Conservation (phyloP, 2,113 vertebrate genomes). For the Herpailurus yagouaroundi region DNA sequence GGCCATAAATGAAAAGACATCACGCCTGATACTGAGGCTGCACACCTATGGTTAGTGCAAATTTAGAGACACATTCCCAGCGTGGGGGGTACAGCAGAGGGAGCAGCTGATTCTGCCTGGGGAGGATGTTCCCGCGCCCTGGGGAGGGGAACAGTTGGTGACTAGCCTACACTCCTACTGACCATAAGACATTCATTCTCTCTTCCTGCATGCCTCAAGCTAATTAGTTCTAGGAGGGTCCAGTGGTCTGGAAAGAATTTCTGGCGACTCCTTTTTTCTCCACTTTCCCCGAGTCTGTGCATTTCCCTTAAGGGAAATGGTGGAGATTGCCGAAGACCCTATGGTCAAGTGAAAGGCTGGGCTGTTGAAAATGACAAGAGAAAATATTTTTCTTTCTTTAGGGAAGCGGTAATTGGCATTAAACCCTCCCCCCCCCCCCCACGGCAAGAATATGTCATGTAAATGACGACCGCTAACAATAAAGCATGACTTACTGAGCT, state of each 20-base stretch:
- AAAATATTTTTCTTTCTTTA: neutral
- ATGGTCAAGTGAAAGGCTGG: neutral
- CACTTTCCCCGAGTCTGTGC: neutral
- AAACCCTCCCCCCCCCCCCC: neutral
- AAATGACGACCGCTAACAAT: neutral
- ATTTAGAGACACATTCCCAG: neutral
- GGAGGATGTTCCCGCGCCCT: neutral
- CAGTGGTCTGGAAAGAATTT: slow-evolving; percentile 56
- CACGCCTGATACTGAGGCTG: neutral
- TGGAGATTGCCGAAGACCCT: neutral
- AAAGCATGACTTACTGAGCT: neutral
- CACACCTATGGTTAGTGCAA: neutral
- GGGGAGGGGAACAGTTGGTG: slow-evolving; percentile 14
- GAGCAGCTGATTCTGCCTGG: neutral
- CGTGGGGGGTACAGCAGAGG: neutral
- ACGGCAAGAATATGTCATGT: neutral
- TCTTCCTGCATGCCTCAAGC: neutral
- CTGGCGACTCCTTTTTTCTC: slow-evolving; percentile 51
- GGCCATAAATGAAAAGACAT: slow-evolving; percentile 23
- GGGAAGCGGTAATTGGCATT: neutral
- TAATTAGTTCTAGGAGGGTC: slow-evolving; percentile 56
- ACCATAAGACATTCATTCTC: neutral
- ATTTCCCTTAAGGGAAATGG: neutral
- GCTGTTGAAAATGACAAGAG: slow-evolving; percentile 26
- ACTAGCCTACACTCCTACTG: slow-evolving; percentile 35